Conservation (phyloP, 2,888 invertebrate genomes). For the Dicyrtomina minuta region DNA sequence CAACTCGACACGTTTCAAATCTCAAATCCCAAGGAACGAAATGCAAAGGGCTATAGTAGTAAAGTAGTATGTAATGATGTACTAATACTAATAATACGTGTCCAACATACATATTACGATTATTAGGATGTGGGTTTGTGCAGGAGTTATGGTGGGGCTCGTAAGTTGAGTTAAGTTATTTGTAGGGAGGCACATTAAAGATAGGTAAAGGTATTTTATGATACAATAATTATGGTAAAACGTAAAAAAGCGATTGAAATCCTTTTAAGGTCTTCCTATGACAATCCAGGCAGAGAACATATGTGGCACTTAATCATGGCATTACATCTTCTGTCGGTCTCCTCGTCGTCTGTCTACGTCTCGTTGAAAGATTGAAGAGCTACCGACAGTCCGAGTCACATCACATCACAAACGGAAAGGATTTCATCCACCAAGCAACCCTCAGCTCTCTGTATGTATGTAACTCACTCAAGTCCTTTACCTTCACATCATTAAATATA, state of each 20-base stretch:
- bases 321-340: conserved; percentile 3
- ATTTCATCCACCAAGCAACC: not conserved
- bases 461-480: no score
- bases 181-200: not conserved
- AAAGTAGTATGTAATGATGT: no score
- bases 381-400: not conserved
- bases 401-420: no score
- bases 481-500: no score
- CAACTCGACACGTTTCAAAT: conserved; percentile 1
- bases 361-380: conserved; percentile 23
- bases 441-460: not conserved
- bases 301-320: conserved; percentile 23
- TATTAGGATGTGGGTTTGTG: not conserved
- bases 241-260: not conserved
- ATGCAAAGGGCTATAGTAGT: no score
- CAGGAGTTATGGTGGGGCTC: no score
- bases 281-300: not conserved
- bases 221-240: conserved; percentile 21
- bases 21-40: no score
- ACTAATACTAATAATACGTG: not conserved
- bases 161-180: not conserved
- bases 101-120: not conserved
- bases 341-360: not conserved
- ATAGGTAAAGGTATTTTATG: not conserved
- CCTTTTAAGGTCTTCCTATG: conserved; percentile 9